phyloP scores from a whole-genome alignment of 2,888 invertebrate genomes.

The Gisinianus flammeolus region DNA sequence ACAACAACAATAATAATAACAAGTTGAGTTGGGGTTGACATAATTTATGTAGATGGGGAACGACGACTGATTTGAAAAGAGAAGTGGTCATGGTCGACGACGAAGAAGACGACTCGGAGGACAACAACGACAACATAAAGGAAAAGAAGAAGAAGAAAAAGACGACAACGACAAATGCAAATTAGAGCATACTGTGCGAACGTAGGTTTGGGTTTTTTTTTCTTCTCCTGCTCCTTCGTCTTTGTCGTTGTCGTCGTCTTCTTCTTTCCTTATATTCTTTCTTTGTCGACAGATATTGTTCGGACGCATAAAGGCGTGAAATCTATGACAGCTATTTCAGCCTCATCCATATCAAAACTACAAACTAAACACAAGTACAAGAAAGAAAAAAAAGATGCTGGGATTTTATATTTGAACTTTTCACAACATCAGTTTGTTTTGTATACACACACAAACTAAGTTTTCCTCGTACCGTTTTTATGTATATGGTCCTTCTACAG shows the following conservation, averaged over 20 bases:
- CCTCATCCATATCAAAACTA: slow-evolving; percentile 27
- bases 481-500: too few species aligned
- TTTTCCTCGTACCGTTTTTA: background rate
- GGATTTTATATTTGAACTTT: background rate
- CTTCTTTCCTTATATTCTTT: background rate
- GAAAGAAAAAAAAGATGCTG: background rate
- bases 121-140: background rate
- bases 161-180: slow-evolving; percentile 39
- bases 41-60: background rate
- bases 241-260: background rate
- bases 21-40: slow-evolving; percentile 5
- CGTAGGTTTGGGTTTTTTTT: slow-evolving; percentile 26
- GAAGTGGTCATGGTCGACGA: slow-evolving; percentile 23
- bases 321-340: slow-evolving; percentile 32
- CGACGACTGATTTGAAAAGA: slow-evolving; percentile 22
- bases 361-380: background rate
- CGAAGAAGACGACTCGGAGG: background rate
- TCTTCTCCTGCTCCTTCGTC: background rate
- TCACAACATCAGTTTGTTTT: background rate
- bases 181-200: slow-evolving; percentile 45
- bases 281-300: slow-evolving; percentile 35
- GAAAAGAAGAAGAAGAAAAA: background rate
- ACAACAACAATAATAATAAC: too few species aligned
- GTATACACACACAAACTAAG: background rate
- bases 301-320: slow-evolving; percentile 39